Evolutionary conservation across 2,113 vertebrate species (phyloP).

Genomic region (Syngnathoides biaculeatus): DNA sequence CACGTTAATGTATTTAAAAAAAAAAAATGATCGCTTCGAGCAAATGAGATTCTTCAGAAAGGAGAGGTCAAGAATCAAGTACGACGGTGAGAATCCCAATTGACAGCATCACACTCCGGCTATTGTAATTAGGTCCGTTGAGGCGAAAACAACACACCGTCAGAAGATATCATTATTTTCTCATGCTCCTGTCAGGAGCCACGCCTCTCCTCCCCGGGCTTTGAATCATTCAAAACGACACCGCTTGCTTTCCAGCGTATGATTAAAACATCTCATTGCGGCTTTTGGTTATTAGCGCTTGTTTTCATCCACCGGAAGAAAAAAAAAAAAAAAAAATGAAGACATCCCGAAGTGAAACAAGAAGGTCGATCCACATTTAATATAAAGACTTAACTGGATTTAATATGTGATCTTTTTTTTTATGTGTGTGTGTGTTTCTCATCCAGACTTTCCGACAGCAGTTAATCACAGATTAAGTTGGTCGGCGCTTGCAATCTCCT

Average conservation of each 20-base stretch:
- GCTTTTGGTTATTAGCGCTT: conserved; percentile 21
- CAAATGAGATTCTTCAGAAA: conserved; percentile 1
- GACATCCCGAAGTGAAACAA: no score
- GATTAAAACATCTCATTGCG: conserved; percentile 41
- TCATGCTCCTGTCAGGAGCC: conserved; percentile 46
- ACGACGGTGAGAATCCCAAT: conserved; percentile 33
- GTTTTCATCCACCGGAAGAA: conserved; percentile 15
- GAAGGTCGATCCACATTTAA: conserved; percentile 9
- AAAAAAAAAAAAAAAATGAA: no score
- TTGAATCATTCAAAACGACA: conserved; percentile 41
- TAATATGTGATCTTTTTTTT: no score
- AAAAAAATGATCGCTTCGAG: no score
- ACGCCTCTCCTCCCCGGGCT: conserved; percentile 33
- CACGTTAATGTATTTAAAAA: conserved; percentile 10
- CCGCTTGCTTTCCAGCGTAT: conserved; percentile 43
- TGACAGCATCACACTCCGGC: conserved; percentile 53
- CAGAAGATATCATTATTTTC: conserved; percentile 57
- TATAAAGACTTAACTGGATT: conserved; percentile 32
- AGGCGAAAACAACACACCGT: conserved; percentile 51
- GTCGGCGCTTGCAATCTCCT: conserved; percentile 18
- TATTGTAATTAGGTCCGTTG: conserved; percentile 71
- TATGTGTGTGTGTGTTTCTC: conserved; percentile 11
- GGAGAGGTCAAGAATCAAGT: conserved; percentile 31
- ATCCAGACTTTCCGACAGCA: conserved; percentile 7
- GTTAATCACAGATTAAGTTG: conserved; percentile 35